These are phyloP conservation scores for Smithornis capensis DNA, from an alignment of 2,113 vertebrate genomes.

Conservation along the genomic window DNA sequence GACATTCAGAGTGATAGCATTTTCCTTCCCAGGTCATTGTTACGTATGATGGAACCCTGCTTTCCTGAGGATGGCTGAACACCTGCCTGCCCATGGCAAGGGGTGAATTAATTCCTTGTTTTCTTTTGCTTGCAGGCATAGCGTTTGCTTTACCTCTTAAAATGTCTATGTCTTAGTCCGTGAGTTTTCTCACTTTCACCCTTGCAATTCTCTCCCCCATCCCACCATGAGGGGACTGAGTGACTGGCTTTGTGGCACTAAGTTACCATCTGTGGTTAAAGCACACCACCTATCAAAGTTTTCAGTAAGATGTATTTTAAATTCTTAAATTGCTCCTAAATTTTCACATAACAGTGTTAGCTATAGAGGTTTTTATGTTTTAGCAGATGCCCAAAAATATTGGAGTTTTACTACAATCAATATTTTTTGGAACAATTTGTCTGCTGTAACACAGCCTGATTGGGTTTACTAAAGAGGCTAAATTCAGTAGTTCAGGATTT, in stretches of 20 bases:
- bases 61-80: not conserved
- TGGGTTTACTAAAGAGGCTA: not conserved
- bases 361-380: not conserved
- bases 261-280: not conserved
- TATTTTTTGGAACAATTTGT: not conserved
- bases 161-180: not conserved
- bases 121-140: not conserved
- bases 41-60: not conserved
- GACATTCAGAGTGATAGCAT: not conserved
- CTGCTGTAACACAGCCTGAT: not conserved
- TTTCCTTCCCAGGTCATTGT: not conserved
- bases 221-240: not conserved
- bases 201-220: not conserved
- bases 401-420: not conserved
- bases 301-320: not conserved
- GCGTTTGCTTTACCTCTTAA: not conserved
- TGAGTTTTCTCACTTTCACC: not conserved
- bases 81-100: not conserved
- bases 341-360: not conserved
- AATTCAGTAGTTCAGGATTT: not conserved
- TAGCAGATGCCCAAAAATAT: not conserved
- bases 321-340: not conserved
- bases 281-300: not conserved
- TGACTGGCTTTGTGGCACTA: fast-evolving
- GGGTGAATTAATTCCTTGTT: not conserved